phyloP scores from a whole-genome alignment of 2,888 invertebrate genomes.

The Napeogenes inachia region DNA sequence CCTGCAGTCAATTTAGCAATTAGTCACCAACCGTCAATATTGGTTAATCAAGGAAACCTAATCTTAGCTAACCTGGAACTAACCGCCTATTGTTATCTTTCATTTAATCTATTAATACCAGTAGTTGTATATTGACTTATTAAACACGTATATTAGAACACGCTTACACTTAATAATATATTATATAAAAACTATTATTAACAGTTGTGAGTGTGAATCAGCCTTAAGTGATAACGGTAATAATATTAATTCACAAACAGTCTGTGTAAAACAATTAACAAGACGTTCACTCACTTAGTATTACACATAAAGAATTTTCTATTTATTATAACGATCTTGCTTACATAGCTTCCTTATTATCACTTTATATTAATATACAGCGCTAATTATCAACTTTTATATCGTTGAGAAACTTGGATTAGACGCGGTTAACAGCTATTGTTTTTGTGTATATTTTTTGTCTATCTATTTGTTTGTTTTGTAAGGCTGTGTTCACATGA shows the following conservation, averaged over 20 bases:
- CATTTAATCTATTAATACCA: too few species aligned
- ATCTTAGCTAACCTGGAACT: too few species aligned
- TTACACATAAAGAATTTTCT: slow-evolving; percentile 69
- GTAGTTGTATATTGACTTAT: too few species aligned
- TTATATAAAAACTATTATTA: too few species aligned
- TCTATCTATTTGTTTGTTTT: neutral
- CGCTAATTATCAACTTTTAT: slow-evolving; percentile 70
- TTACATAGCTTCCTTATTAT: slow-evolving; percentile 73
- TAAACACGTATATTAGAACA: too few species aligned
- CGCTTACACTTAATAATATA: too few species aligned
- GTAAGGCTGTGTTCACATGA: neutral
- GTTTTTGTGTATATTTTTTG: slow-evolving; percentile 41
- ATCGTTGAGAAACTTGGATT: slow-evolving; percentile 56
- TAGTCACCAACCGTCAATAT: too few species aligned
- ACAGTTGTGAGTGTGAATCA: neutral
- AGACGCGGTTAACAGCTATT: slow-evolving; percentile 60
- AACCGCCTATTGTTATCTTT: too few species aligned
- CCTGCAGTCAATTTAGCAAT: too few species aligned
- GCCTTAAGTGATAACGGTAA: slow-evolving; percentile 8
- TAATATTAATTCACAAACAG: slow-evolving; percentile 40
- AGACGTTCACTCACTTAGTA: slow-evolving; percentile 62
- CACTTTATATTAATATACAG: slow-evolving; percentile 69
- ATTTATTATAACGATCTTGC: slow-evolving; percentile 67
- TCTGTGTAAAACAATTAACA: slow-evolving; percentile 62
- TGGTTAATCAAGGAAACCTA: too few species aligned